Conservation (phyloP, 2,888 invertebrate species). For the Philereme transversata region DNA sequence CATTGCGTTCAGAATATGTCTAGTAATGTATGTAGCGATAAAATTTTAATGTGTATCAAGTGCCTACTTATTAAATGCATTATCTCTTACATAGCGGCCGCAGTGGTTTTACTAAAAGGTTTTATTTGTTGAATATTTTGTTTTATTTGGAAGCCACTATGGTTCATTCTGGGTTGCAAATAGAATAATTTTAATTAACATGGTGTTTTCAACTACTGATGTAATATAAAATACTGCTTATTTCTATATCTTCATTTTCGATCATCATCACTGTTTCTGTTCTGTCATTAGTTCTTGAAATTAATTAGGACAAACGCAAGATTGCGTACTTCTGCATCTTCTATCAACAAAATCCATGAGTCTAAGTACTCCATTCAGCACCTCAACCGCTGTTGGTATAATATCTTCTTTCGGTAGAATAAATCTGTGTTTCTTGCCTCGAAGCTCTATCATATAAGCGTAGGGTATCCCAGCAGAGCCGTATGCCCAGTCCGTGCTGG, state of each 20-base stretch:
- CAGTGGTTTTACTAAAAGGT: slow-evolving; percentile 30
- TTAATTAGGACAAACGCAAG: slow-evolving; percentile 45
- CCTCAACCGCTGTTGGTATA: slow-evolving; percentile 57
- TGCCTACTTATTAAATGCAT: slow-evolving; percentile 42
- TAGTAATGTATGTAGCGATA: slow-evolving; percentile 52
- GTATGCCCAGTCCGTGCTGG: slow-evolving; percentile 75
- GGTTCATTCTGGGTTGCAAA: not conserved
- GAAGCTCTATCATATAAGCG: slow-evolving; percentile 73
- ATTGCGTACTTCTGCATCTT: slow-evolving; percentile 41
- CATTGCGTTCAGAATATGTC: slow-evolving; percentile 53
- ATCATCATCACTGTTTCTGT: not conserved
- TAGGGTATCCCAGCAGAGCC: slow-evolving; percentile 65
- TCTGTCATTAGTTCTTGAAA: not conserved
- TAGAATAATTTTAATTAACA: slow-evolving; percentile 8
- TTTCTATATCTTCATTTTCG: slow-evolving; percentile 4
- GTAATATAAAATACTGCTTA: not conserved
- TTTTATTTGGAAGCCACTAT: slow-evolving; percentile 17
- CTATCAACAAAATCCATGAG: slow-evolving; percentile 67
- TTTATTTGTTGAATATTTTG: slow-evolving; percentile 16
- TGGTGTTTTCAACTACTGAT: not conserved
- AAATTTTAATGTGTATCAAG: slow-evolving; percentile 46
- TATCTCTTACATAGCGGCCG: slow-evolving; percentile 32
- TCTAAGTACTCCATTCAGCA: slow-evolving; percentile 56
- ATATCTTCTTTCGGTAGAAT: slow-evolving; percentile 71
- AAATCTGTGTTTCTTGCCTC: slow-evolving; percentile 68